Conservation (phyloP, 2,113 vertebrate species). For the Scortum barcoo region DNA sequence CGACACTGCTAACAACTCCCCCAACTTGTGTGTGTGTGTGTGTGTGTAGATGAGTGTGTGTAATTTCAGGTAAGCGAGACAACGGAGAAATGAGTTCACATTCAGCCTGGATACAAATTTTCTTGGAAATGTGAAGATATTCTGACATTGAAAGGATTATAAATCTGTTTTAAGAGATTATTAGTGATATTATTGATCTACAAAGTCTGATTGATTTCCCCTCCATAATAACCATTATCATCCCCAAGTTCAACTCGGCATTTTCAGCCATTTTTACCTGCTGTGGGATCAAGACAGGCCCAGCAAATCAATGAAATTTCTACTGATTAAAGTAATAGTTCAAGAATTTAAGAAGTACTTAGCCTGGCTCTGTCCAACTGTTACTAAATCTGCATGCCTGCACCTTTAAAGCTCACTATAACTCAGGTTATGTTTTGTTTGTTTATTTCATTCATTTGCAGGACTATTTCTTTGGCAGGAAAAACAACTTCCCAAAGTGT, state of each 20-base stretch:
- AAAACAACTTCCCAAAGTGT: too few species aligned
- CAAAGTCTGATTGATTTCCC: neutral
- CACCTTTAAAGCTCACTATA: neutral
- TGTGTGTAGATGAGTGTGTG: slow-evolving; percentile 15
- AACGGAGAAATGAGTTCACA: neutral
- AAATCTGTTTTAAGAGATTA: neutral
- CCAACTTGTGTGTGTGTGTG: slow-evolving; percentile 37
- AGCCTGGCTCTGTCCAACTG: too few species aligned
- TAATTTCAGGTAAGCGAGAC: slow-evolving; percentile 41
- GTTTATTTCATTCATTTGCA: too few species aligned
- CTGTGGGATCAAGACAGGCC: too few species aligned
- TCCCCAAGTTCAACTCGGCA: neutral
- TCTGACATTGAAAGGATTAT: neutral
- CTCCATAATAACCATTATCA: neutral
- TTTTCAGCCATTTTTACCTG: neutral
- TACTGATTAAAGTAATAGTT: neutral
- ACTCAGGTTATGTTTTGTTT: too few species aligned
- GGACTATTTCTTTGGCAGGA: too few species aligned
- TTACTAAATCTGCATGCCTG: neutral
- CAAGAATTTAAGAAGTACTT: neutral
- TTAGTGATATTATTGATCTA: neutral
- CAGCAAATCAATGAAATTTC: neutral
- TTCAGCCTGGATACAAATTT: neutral
- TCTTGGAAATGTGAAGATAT: neutral
- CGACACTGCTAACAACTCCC: slow-evolving; percentile 52